These are phyloP conservation scores for Drosophila borborema DNA, from an alignment of 2,888 invertebrate species.

Conservation along the genomic window DNA sequence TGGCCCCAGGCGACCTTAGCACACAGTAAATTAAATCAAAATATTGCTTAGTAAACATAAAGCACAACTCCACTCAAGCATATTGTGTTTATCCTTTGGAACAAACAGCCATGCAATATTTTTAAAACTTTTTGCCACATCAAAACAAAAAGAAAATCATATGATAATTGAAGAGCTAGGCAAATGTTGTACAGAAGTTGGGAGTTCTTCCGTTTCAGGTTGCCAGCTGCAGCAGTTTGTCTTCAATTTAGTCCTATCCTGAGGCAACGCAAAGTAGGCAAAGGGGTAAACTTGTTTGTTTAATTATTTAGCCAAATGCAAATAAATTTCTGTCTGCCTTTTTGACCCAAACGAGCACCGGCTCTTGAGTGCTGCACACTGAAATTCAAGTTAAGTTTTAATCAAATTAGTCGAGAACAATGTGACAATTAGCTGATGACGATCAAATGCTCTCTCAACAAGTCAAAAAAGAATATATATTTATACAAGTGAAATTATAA, in stretches of 20 bases:
- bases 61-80: slow-evolving; percentile 17
- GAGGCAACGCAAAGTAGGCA: slow-evolving; percentile 36
- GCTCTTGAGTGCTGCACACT: not conserved
- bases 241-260: slow-evolving; percentile 57
- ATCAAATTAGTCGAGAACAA: slow-evolving; percentile 28
- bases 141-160: slow-evolving; percentile 49
- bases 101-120: slow-evolving; percentile 14
- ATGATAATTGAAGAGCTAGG: slow-evolving; percentile 41
- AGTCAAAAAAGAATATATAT: not conserved
- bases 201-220: not conserved
- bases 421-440: not conserved
- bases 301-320: slow-evolving; percentile 65
- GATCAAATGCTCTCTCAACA: not conserved
- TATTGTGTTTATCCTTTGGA: slow-evolving; percentile 23
- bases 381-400: slow-evolving; percentile 14
- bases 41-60: slow-evolving; percentile 27
- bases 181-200: not conserved
- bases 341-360: slow-evolving; percentile 17
- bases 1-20: slow-evolving; percentile 8
- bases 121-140: slow-evolving; percentile 20
- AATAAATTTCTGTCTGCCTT: slow-evolving; percentile 39
- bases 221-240: slow-evolving; percentile 50
- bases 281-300: slow-evolving; percentile 46
- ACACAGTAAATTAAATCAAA: slow-evolving; percentile 49
- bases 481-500: too few relatives aligned